Evolutionary conservation across 2,113 vertebrate species (phyloP), one percentile per base, ranked within the genome.

Genomic region (Pimephales promelas): DNA sequence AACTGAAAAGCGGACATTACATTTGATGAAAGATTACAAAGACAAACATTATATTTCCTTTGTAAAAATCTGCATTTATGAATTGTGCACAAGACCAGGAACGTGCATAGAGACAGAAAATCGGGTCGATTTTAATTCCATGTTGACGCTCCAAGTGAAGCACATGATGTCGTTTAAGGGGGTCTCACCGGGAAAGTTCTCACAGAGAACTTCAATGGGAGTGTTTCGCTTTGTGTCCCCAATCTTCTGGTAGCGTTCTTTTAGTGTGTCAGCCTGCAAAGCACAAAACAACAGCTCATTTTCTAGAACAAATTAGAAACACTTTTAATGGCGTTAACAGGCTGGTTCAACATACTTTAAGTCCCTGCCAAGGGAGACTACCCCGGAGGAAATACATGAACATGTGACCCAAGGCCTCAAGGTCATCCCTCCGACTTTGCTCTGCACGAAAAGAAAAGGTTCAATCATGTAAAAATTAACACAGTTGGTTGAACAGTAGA

Each of bases 331-430:
- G 3, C 4, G 36, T 59, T 45, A 71, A 24, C 20, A 26, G 18
- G 18, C 24, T 18, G n/a, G 62, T 59, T 79, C 22, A 45, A 14
- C 86, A 40, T 95, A 99, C 98, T 97, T 99, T 99, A 64, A 99
- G 90, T 87, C 98, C 98, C 92, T 99, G 98, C 98, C 98, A 99
- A 59, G 98, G 98, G 85, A 99, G 94, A 91, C 98, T 99, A 89
- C 98, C 98, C 90, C 98, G 96, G 49, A 99, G 97, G 92, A 99
- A 99, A 94, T 99, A 99, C 98, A 99, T 99, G 91, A 99, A 99
- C 98, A 99, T 99, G 94, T 99, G 98, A 90, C 98, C 98, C 40
- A 99, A 95, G 79, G 98, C 98, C 94, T 99, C 98, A 90, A 99
- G 95, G 94, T 99, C 98, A 16, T 99, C 98, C 88, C 98, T 92